Evolutionary conservation across 2,888 invertebrate species (phyloP).

Genomic region (Cantharis rustica): DNA sequence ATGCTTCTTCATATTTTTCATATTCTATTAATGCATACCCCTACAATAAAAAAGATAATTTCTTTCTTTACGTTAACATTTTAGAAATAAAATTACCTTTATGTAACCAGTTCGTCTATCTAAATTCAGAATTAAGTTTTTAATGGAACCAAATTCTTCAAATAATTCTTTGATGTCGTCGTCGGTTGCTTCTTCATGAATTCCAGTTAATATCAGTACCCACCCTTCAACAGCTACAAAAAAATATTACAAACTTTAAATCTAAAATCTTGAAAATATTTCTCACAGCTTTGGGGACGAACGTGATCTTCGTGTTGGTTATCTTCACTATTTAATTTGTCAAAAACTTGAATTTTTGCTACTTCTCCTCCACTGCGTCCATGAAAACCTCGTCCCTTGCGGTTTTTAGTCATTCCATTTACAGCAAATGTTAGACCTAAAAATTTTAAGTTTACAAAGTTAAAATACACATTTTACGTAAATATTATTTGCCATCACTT

Average conservation of each 20-base stretch:
- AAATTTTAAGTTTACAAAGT: background rate
- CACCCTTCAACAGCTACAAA: slow-evolving; percentile 85
- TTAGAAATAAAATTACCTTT: slow-evolving; percentile 50
- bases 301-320: background rate
- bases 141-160: slow-evolving; percentile 93
- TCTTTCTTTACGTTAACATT: background rate
- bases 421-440: slow-evolving; percentile 61
- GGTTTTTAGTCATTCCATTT: slow-evolving; percentile 87
- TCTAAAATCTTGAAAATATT: background rate
- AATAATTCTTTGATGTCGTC: slow-evolving; percentile 96
- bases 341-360: slow-evolving; percentile 3
- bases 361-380: slow-evolving; percentile 56
- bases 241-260: background rate
- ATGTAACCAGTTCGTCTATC: slow-evolving; percentile 95
- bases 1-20: slow-evolving; percentile 92
- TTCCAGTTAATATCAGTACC: slow-evolving; percentile 95
- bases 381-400: slow-evolving; percentile 86
- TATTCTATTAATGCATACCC: slow-evolving; percentile 96
- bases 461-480: background rate
- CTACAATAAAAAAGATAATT: slow-evolving; percentile 9
- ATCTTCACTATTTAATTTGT: background rate
- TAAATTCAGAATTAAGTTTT: slow-evolving; percentile 92
- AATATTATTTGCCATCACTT: slow-evolving; percentile 67
- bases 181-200: slow-evolving; percentile 96
- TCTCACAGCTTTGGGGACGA: slow-evolving; percentile 8